These are phyloP conservation scores for Pandion haliaetus DNA, from an alignment of 2,113 vertebrate genomes.

Conservation along the genomic window DNA sequence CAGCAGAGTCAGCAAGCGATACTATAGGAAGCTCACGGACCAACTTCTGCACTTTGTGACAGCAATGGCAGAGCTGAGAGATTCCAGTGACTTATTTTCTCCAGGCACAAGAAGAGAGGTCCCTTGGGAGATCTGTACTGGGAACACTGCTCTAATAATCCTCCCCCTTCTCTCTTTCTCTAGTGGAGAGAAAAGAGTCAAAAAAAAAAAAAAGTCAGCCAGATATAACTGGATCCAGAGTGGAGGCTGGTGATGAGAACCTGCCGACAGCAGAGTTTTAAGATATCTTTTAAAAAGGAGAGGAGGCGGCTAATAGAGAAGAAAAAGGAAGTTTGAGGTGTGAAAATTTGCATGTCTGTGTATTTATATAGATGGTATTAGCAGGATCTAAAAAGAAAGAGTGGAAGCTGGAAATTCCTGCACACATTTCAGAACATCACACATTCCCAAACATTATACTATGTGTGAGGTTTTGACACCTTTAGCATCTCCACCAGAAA, in stretches of 20 bases:
- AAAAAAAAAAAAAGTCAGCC: neutral
- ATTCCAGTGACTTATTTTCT: neutral
- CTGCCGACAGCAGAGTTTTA: neutral
- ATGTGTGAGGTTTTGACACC: neutral
- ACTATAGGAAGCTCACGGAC: neutral
- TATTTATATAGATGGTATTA: constrained; percentile 7
- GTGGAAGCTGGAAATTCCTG: constrained; percentile 5
- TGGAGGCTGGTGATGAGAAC: constrained; percentile 13
- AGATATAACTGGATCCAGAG: neutral
- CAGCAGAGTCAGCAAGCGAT: neutral
- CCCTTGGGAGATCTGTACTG: neutral
- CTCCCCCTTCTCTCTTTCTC: neutral
- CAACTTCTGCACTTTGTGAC: neutral
- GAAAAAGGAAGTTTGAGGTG: neutral
- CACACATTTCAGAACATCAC: neutral
- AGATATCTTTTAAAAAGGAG: neutral
- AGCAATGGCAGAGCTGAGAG: neutral
- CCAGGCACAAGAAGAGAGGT: neutral
- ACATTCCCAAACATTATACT: neutral
- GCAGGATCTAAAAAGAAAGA: neutral
- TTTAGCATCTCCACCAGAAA: neutral
- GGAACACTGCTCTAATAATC: neutral
- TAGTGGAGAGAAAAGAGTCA: neutral
- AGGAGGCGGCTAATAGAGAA: neutral
- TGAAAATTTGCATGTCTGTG: neutral